Evolutionary conservation across 2,797 vertebrate species (phyloP), one percentile per base, ranked within the genome.

Genomic region (Pampus argenteus): DNA sequence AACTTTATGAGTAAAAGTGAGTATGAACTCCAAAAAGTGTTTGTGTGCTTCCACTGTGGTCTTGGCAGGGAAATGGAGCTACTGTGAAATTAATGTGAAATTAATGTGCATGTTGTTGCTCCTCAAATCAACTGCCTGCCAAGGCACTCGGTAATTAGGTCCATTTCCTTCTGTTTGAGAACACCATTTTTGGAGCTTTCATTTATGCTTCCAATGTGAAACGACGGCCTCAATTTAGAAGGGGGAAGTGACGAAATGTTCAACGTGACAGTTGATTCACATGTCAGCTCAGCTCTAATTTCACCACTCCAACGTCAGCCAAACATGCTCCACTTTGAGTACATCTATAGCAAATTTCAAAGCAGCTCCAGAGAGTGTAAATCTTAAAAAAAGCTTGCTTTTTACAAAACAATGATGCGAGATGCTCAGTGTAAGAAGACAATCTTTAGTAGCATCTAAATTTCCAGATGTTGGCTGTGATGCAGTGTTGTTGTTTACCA

Each of bases 71-170:
- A 83, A 77, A 85, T 44, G 36, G 63, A 67, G 70, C 78, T 48
- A 61, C 81, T 77, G 85, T 75, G 82, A 82, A 85, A 82, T 82
- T 65, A 90, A 87, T 77, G 85, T 74, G 82, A 82, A 85, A 82
- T 82, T 65, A 90, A 87, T 77, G 81, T 76, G 78, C 78, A 72
- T 75, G 83, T 84, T 84, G 79, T 76, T 74, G 74, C 78, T 84
- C 51, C 65, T 84, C 74, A 74, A 69, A 80, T 73, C 79, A 67
- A 57, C 78, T 31, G 69, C 65, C 75, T 81, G 78, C 85, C 82
- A 79, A 79, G 52, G 60, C 40, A 45, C 49, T 64, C 62, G 15
- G 76, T 81, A 89, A 89, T 87, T 84, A 80, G 59, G 75, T 76
- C 82, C 67, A 82, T 86, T 88, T 86, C 22, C 59, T 40, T 76